Conservation (phyloP, 1,140 invertebrate genomes). For the Dendrolimus punctatus region DNA sequence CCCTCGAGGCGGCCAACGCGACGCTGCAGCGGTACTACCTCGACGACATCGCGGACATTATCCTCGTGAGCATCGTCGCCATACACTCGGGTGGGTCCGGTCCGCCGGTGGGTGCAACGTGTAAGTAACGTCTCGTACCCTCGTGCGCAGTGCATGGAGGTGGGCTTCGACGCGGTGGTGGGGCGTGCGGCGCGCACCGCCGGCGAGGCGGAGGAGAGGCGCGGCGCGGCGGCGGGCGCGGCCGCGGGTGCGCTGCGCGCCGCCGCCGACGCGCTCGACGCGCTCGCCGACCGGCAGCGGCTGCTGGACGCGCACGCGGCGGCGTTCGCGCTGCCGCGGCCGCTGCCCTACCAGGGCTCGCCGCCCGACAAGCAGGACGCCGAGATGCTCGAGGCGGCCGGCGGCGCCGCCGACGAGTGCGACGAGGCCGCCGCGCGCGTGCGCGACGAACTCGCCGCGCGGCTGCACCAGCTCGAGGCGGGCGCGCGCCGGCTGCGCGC, state of each 20-base stretch:
- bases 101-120: background rate
- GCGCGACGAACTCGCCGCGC: constrained; percentile 81
- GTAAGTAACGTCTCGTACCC: background rate
- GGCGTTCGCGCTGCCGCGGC: constrained; percentile 94
- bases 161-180: constrained; percentile 51
- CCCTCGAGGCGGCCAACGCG: constrained; percentile 95
- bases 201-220: constrained; percentile 29
- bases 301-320: constrained; percentile 92
- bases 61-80: constrained; percentile 82
- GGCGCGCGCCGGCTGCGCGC: constrained; percentile 85
- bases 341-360: constrained; percentile 80
- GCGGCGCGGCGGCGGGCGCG: constrained; percentile 18
- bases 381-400: constrained; percentile 12
- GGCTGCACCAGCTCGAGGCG: constrained; percentile 85
- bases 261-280: constrained; percentile 85
- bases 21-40: constrained; percentile 97
- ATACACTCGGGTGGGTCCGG: too few relatives aligned
- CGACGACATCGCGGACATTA: constrained; percentile 95
- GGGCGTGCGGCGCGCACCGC: constrained; percentile 35
- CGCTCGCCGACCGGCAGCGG: constrained; percentile 90
- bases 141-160: constrained; percentile 41
- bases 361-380: constrained; percentile 20
- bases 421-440: constrained; percentile 22
- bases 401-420: constrained; percentile 10
- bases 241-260: constrained; percentile 32